Base-by-base conservation (phyloP, 2,113 vertebrate genomes). In the Excalfactoria chinensis region DNA sequence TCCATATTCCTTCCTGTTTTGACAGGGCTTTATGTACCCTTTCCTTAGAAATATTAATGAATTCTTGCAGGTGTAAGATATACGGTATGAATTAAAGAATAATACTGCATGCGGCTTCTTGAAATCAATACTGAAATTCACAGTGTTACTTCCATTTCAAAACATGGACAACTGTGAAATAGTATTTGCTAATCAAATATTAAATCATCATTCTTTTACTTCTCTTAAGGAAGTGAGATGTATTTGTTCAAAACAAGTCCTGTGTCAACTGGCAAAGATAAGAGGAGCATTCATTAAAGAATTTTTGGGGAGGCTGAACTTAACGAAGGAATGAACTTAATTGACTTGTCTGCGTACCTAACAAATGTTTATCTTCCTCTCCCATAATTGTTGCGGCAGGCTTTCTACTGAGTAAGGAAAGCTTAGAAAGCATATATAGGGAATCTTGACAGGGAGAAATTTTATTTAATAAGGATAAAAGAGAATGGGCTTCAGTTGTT, bases 201-300 rank as follows among this genome's bases (percentile, higher is more conserved):
- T 84, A 62, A 80, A 49, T 77, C 6, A 66, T 7, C 22, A 3
- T 4, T 76, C 83, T 62, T 3, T 76, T 88, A 17, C 79, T 73
- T 66, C 35, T 70, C 13, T 67, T 46, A 34, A 73, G 18, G 18
- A 82, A 40, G 21, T 35, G 21, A 21, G 63, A 64, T 35, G 85
- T 78, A 63, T 79, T 92, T 77, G 25, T 83, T 90, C 73, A 67
- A 94, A 93, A 83, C 14, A 80, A 90, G 59, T 41, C 49, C 74
- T 80, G 64, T 30, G 46, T 67, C 43, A 88, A 49, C 34, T 63
- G 85, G 60, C 13, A 49, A 72, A 84, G 25, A 69, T 73, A 80
- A 44, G 8, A 90, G 3, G 6, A 69, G n/a, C 4, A 5, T 35
- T 75, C 20, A 32, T 88, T 67, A 22, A 84, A 86, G 43, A 91